Conservation (phyloP, 2,113 vertebrate species). For the Mustela nigripes region DNA sequence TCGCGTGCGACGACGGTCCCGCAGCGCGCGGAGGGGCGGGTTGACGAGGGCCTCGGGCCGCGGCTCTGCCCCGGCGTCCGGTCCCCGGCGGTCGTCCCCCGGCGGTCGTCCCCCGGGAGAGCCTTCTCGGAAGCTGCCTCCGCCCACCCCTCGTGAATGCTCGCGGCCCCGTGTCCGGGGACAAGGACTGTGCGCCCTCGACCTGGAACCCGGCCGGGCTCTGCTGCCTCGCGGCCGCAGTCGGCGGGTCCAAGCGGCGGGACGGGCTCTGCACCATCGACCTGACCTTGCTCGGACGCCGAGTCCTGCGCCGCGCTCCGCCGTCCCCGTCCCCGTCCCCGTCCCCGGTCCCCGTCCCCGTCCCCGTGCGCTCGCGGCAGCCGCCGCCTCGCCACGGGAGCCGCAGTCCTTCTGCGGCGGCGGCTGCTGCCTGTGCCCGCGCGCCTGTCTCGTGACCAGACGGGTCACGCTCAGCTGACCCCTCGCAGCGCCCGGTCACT, state of each 20-base stretch:
- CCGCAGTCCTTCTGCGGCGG: neutral
- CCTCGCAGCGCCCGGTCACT: neutral
- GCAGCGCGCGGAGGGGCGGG: neutral
- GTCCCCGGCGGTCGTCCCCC: neutral
- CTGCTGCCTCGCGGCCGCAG: neutral
- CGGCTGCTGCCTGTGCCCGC: neutral
- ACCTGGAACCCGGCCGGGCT: neutral
- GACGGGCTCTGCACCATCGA: accelerated
- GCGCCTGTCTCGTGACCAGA: neutral
- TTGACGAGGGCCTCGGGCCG: accelerated
- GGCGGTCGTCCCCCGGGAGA: neutral
- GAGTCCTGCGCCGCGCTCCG: accelerated
- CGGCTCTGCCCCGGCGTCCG: no score
- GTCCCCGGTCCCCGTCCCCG: neutral
- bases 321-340: neutral
- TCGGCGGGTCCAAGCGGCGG: neutral
- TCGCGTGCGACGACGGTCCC: accelerated
- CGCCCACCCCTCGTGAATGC: neutral
- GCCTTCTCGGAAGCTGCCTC: neutral
- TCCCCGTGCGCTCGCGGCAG: neutral
- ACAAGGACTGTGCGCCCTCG: neutral
- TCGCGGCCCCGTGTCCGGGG: neutral
- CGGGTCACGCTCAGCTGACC: neutral
- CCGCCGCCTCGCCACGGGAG: neutral
- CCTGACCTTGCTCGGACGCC: no score